phyloP scores from a whole-genome alignment of 2,888 invertebrate species.

The Philopedon plagiatum region DNA sequence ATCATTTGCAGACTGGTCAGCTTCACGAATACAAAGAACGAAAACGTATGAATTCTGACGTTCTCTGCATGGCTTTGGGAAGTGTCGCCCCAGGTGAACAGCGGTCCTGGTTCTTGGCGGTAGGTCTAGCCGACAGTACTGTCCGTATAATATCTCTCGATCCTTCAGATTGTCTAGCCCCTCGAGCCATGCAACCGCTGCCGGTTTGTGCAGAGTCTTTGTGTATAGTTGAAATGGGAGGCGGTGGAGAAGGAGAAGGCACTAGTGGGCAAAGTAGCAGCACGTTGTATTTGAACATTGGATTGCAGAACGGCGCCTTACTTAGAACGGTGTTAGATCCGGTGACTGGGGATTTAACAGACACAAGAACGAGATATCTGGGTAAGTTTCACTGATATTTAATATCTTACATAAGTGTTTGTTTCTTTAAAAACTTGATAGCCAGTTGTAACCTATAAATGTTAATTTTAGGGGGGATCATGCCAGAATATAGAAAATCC shows the following conservation, averaged over 20 bases:
- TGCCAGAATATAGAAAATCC: too few relatives aligned
- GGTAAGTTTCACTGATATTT: conserved; percentile 72
- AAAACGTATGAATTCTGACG: conserved; percentile 96
- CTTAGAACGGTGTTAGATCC: conserved; percentile 95
- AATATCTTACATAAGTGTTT: too few relatives aligned
- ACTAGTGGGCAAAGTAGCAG: conserved; percentile 73
- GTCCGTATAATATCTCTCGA: conserved; percentile 98
- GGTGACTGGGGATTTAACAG: conserved; percentile 96
- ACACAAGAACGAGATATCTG: conserved; percentile 96
- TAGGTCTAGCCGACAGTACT: conserved; percentile 95
- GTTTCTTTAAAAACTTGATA: too few relatives aligned
- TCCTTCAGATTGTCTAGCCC: conserved; percentile 95
- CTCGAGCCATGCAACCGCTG: conserved; percentile 95
- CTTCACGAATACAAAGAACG: conserved; percentile 98
- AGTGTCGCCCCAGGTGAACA: conserved; percentile 96
- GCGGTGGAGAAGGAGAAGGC: conserved; percentile 71
- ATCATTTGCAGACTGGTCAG: conserved; percentile 86
- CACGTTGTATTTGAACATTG: conserved; percentile 94
- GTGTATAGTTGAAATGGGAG: conserved; percentile 94
- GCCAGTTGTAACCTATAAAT: too few relatives aligned
- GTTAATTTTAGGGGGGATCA: too few relatives aligned
- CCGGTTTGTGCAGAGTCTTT: conserved; percentile 97
- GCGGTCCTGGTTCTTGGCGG: conserved; percentile 94
- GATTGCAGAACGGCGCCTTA: conserved; percentile 95
- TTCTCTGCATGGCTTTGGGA: conserved; percentile 98